Evolutionary conservation across 2,888 invertebrate genomes (phyloP), one percentile per base, ranked within the genome.

Genomic region (Himalopsyche anomala): DNA sequence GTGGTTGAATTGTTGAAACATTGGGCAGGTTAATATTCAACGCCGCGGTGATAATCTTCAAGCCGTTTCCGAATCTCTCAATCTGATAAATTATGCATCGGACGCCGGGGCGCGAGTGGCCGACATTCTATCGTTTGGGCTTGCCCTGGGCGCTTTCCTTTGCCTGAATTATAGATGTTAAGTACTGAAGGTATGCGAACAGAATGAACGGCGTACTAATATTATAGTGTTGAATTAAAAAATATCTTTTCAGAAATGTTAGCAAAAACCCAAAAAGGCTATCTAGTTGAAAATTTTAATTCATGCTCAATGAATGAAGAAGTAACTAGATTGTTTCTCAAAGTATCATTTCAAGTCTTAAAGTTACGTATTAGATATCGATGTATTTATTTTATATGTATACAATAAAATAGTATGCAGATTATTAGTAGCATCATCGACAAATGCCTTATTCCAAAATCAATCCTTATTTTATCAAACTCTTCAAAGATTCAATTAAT

Each of bases 11-110:
- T 38, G 83, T 56, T 62, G 69, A 83, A 69, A 62, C 83, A 40
- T 69, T 36, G 83, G 74, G 62, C 36, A 45, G 74, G 80, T 84
- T 84, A 84, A 80, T 80, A 84, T 84, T 84, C 84, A 84, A 80
- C 54, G 54, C 83, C 54, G 62, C 84, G 79, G 51, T 56, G 84
- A 80, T 84, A 84, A 84, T 84, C 84, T 84, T 54, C 42, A 36
- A 80, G 80, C 80, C 80, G 80, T 80, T 84, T 55, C 80, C 42
- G 54, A 84, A 84, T 84, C 84, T 84, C 84, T 84, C 51, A 80
- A 84, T 84, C 84, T 55, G 51, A 51, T 84, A 80, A 84, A 84
- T 84, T 84, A 84, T 84, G 74, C 84, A 79, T 38, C 51, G 28
- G 84, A 54, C 38, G 80, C 51, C 42, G 28, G 62, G 42, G 69